Percentiles rank a stretch among this genome's conserved stretches.
Evolutionary conservation across 2,113 vertebrate genomes (phyloP).

Genomic region (Perognathus longimembris): DNA sequence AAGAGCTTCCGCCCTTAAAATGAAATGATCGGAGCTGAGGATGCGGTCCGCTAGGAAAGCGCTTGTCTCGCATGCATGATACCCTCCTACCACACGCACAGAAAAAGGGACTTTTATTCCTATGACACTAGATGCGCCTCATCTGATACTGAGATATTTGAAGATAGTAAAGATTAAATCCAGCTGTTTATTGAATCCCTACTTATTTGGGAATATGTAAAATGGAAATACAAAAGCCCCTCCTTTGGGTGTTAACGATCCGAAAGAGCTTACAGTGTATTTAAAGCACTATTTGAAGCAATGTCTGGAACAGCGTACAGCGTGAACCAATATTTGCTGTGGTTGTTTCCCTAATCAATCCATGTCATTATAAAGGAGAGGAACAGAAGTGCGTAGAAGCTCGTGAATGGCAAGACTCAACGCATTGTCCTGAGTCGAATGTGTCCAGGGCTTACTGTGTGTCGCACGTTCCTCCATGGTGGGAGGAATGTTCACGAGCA

Average conservation of each 20-base stretch:
- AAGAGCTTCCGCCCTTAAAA: background rate
- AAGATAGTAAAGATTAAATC: background rate
- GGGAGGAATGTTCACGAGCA: too few relatives aligned
- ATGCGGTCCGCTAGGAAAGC: background rate
- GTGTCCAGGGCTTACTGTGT: background rate
- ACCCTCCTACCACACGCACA: background rate
- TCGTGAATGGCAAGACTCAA: background rate
- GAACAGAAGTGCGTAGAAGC: background rate
- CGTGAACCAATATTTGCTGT: background rate
- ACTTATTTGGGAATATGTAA: conserved; percentile 4
- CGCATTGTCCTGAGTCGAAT: background rate
- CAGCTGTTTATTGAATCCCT: background rate
- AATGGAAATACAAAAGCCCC: background rate
- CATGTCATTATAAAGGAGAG: background rate
- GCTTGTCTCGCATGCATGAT: background rate
- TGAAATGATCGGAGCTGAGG: background rate
- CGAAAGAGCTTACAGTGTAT: background rate
- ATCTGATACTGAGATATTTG: background rate
- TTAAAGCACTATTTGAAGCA: background rate
- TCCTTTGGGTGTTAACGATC: background rate
- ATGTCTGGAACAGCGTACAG: background rate
- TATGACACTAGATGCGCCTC: background rate
- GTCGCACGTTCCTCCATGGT: background rate
- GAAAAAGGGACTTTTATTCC: background rate
- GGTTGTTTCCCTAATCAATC: background rate